Evolutionary conservation across 2,888 invertebrate genomes (phyloP), one percentile per base, ranked within the genome.

Genomic region (Drosophila demipolita): DNA sequence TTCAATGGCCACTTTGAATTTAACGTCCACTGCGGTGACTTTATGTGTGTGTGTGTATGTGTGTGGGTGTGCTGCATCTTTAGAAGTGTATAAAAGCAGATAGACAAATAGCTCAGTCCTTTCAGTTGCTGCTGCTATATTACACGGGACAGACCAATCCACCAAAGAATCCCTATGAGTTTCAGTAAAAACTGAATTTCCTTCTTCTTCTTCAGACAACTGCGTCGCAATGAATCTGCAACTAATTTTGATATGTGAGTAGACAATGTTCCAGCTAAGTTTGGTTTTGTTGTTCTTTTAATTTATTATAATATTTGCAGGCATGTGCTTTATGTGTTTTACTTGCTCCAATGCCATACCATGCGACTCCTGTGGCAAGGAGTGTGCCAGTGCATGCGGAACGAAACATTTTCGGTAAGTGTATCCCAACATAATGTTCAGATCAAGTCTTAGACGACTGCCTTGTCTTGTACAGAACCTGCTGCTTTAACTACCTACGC

Each of bases 401-500:
- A 95, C 95, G 0, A 94, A 95, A 72, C 94, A 95, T 82, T 96
- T 96, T 87, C 90, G 93, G 93, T 93, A 75, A 70, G 73, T 20
- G 11, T 1, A 11, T 23, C 11, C 8, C 1, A 4, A n/a, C 2
- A 8, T 1, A 12, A 1, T 20, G 20, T 20, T 36, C 1, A 11
- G 17, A 38, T 23, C 23, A 6, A n/a, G 6, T 23, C n/a, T 55
- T 8, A 9, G 55, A 12, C 1, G n/a, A 12, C 12, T 12, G 1
- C 23, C 6, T 12, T 8, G 3, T 38, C 17, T 35, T 53, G 3
- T 32, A 15, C 38, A 94, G 95, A 45, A 95, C 95, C 15, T 96
- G 95, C 80, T 96, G 96, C 84, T 95, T 95, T 91, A 96, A 96
- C 91, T 96, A 95, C 89, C 92, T 95, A 80, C 94, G 94, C 74